phyloP scores from a whole-genome alignment of 1,140 invertebrate species.

The Drosophila paulistorum region DNA sequence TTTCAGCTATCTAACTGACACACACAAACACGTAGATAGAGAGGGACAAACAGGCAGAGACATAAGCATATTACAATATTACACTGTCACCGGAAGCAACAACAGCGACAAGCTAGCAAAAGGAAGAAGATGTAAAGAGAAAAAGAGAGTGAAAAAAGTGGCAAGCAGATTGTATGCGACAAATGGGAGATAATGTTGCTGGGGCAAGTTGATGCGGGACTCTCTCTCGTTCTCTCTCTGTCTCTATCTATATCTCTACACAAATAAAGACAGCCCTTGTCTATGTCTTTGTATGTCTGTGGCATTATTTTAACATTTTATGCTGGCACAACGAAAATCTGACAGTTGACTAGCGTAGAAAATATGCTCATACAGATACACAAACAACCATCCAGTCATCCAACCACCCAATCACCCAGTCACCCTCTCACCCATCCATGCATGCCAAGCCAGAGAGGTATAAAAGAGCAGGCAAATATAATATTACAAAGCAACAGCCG shows the following conservation, averaged over 20 bases:
- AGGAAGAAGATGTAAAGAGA: neutral
- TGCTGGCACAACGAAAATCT: constrained; percentile 80
- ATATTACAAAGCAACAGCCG: constrained; percentile 62
- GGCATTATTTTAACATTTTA: constrained; percentile 82
- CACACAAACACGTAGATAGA: constrained; percentile 21
- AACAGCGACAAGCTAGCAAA: constrained; percentile 37
- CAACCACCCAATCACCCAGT: constrained; percentile 1
- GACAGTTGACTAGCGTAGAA: constrained; percentile 78
- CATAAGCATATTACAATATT: constrained; percentile 82
- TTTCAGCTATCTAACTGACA: constrained; percentile 40
- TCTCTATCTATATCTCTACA: constrained; percentile 6
- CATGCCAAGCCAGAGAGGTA: neutral
- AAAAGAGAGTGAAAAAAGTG: constrained; percentile 39
- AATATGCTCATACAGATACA: constrained; percentile 60
- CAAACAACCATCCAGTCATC: neutral
- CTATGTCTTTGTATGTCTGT: constrained; percentile 59
- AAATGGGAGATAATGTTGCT: constrained; percentile 80
- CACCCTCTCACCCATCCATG: constrained; percentile 5
- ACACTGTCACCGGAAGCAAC: constrained; percentile 78
- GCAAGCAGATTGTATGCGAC: constrained; percentile 79
- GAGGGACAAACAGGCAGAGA: constrained; percentile 60
- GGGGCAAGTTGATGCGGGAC: constrained; percentile 34
- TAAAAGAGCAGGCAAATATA: constrained; percentile 56
- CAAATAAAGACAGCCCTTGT: constrained; percentile 67
- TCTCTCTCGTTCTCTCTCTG: too few species aligned